Evolutionary conservation across 35 echinoderm and acorn worm genomes (phyloP), one percentile per base, ranked within the genome.

Genomic region (Heliocidaris erythrogramma): DNA sequence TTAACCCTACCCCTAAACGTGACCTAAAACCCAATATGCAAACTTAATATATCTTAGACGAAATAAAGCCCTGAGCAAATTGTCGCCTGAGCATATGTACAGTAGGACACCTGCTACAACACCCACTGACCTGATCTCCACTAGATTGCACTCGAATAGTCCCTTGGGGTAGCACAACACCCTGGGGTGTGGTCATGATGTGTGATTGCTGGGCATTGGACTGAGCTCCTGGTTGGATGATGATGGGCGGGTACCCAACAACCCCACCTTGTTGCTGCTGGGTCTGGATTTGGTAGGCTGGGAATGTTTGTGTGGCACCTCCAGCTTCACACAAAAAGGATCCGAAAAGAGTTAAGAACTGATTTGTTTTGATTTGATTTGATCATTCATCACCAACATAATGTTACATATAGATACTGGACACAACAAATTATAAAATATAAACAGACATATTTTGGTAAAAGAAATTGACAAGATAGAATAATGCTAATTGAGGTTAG

Each of bases 241-340:
- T 32, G 49, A 92, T 48, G 4, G 91, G 91, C 13, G 91, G 24
- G n/a, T 92, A 48, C 11, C 29, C n/a, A 49, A 32, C 91, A 49
- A 92, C 48, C 6, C 31, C 48, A 48, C 94, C 94, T 47, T 49
- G n/a, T 27, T 88, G 86, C 87, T 95, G 94, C 88, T 95, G 94
- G 87, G 86, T 59, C 87, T 95, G 94, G 18, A 91, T 50, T 71
- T 94, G 47, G 93, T 71, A 85, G 17, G 93, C 93, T 32, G 93
- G 60, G 93, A 86, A 71, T 65, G 94, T 60, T 71, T 95, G 94
- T 10, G 94, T 61, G 21, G 87, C 59, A 59, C 90, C 31, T 32
- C 87, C 60, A 91, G 87, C 56, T 59, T n/a, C 7, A 78, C 21
- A 78, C 17, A n/a, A 78, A 27, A n/a, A 27, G 18, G 27, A n/a